Percentiles rank a stretch among this genome's conserved stretches.
phyloP scores from a whole-genome alignment of 1,140 invertebrate genomes.

The Drosophila orosa region DNA sequence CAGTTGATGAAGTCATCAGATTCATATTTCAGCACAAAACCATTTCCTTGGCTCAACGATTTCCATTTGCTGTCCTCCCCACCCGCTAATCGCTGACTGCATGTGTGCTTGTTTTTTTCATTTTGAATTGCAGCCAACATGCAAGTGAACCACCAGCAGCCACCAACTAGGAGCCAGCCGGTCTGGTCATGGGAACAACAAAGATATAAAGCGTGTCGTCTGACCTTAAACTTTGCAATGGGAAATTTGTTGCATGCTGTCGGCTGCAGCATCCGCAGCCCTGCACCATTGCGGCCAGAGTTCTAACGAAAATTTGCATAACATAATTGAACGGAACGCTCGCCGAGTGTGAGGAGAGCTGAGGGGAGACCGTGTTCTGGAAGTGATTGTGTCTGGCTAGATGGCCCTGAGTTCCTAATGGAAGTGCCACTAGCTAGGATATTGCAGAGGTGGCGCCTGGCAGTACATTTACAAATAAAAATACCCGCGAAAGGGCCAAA shows the following conservation, averaged over 20 bases:
- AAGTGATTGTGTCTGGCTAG: constrained; percentile 15
- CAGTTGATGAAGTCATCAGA: constrained; percentile 64
- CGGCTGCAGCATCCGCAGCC: constrained; percentile 7
- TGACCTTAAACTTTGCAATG: constrained; percentile 65
- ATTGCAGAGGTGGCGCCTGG: background rate
- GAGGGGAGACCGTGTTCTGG: background rate
- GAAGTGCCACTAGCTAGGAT: constrained; percentile 4
- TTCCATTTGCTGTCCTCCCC: constrained; percentile 4
- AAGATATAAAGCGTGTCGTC: constrained; percentile 11
- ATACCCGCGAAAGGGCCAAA: background rate
- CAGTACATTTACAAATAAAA: background rate
- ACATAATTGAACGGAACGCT: constrained; percentile 17
- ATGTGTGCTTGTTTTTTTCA: background rate
- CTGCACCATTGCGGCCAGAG: constrained; percentile 10
- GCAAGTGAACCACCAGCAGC: constrained; percentile 5
- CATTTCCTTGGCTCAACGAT: constrained; percentile 32
- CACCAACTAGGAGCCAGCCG: constrained; percentile 4
- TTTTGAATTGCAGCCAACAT: constrained; percentile 44
- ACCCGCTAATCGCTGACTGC: constrained; percentile 22
- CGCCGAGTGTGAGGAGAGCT: background rate
- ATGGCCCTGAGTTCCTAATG: constrained; percentile 15
- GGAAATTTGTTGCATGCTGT: constrained; percentile 17
- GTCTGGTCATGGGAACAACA: constrained; percentile 20
- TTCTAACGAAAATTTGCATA: constrained; percentile 32
- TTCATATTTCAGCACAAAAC: constrained; percentile 34